These are phyloP conservation scores for Penaeus monodon DNA, from an alignment of 2,888 invertebrate genomes.

Conservation along the genomic window DNA sequence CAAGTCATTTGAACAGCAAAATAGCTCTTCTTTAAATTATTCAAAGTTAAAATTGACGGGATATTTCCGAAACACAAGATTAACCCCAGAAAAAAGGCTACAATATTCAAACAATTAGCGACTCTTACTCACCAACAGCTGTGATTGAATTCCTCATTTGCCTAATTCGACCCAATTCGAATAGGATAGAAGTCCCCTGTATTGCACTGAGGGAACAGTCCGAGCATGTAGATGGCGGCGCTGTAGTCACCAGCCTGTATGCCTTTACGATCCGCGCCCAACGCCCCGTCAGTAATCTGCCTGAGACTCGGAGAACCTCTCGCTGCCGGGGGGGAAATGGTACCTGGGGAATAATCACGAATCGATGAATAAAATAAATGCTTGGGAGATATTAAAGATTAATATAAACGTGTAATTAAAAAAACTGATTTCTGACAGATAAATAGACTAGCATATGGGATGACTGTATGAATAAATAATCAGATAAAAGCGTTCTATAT, in stretches of 20 bases:
- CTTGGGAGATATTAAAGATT: no score
- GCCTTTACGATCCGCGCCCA: slow-evolving; percentile 42
- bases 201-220: slow-evolving; percentile 47
- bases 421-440: no score
- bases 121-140: slow-evolving; percentile 34
- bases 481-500: no score
- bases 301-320: slow-evolving; percentile 67
- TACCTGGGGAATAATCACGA: slow-evolving; percentile 18
- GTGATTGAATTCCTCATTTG: slow-evolving; percentile 39
- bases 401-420: no score
- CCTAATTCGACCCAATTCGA: slow-evolving; percentile 65
- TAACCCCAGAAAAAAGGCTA: no score
- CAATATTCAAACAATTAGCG: background rate
- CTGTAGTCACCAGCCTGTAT: slow-evolving; percentile 35
- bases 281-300: slow-evolving; percentile 63
- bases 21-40: no score
- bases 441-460: no score
- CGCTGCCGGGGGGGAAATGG: slow-evolving; percentile 54
- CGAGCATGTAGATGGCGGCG: slow-evolving; percentile 49
- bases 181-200: slow-evolving; percentile 65
- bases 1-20: no score
- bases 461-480: no score
- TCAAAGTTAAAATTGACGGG: no score
- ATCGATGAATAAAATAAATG: no score
- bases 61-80: no score